Evolutionary conservation across 2,797 vertebrate species (phyloP).

Genomic region (Tapera naevia): DNA sequence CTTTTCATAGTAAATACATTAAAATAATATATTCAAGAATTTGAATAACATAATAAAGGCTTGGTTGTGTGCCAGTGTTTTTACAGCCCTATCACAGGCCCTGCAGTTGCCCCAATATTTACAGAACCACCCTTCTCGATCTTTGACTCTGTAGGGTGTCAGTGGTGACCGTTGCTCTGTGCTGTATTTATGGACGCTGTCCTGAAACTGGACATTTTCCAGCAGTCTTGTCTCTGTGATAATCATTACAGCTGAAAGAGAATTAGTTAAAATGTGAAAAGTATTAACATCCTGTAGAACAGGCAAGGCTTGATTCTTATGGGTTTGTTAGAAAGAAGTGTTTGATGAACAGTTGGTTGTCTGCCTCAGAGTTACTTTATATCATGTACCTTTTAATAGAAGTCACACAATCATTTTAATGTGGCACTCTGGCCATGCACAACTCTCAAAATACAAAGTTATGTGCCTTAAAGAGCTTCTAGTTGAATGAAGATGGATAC

Average conservation of each 20-base stretch:
- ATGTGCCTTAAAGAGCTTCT: not conserved
- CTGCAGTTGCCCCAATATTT: not conserved
- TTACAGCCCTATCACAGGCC: not conserved
- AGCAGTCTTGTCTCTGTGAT: not conserved
- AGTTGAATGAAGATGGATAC: not conserved
- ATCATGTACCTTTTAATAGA: rapidly evolving
- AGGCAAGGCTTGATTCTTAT: not conserved
- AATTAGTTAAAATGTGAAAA: not conserved
- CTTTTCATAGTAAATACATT: not conserved
- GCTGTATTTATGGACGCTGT: not conserved
- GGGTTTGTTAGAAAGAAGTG: not conserved
- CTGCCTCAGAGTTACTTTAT: not conserved
- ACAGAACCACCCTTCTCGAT: not conserved
- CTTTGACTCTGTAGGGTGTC: not conserved
- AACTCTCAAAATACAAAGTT: not conserved
- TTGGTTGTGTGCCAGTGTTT: not conserved
- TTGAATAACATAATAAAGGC: not conserved
- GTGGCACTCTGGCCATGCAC: not conserved
- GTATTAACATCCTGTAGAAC: not conserved
- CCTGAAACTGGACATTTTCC: not conserved
- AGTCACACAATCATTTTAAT: not conserved
- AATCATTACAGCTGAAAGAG: not conserved
- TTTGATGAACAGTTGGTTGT: not conserved
- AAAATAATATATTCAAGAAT: not conserved
- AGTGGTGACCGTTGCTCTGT: not conserved